Evolutionary conservation across 2,888 invertebrate species (phyloP), one percentile per base, ranked within the genome.

Genomic region (Clivina fossor): DNA sequence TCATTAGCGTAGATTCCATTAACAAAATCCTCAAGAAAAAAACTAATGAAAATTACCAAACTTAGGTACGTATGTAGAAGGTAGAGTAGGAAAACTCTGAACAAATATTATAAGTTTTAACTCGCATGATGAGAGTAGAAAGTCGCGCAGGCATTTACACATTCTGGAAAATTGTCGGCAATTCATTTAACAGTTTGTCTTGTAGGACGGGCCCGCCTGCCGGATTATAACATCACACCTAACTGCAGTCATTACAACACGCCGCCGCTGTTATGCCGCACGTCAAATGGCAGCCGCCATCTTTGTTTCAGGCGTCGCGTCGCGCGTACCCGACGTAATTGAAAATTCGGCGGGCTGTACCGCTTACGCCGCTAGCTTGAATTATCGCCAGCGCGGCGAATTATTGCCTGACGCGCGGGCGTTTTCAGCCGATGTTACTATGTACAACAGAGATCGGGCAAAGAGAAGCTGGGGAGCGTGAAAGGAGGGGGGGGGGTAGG

Each of bases 161-260:
- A n/a, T n/a, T n/a, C 43, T 40, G 32, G 53, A 53, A 53, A 44
- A 53, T 53, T 53, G 44, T 35, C 43, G 35, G 53, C 43, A 53
- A 53, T 53, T 44, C 44, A 53, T 53, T 53, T 44, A 53, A 53
- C 53, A 53, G 43, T 35, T 53, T 53, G 53, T 53, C 53, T 38
- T 38, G 49, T n/a, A n/a, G 20, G 38, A 44, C 15, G 43, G 1
- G 15, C 26, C 11, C 26, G 22, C 1, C 43, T 41, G 20, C 44
- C 37, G 53, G 53, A 53, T 53, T 53, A 53, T 44, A 53, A 53
- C 53, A 53, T 53, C 53, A 53, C 53, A 53, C 44, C 44, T 53
- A 53, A 53, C 53, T 53, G 53, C 35, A 53, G 53, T 41, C 35
- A 53, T 53, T 53, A 53, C 53, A 19, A 15, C 40, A 22, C 30